phyloP scores from a whole-genome alignment of 2,797 vertebrate genomes.

The Zenarchopterus dispar region DNA sequence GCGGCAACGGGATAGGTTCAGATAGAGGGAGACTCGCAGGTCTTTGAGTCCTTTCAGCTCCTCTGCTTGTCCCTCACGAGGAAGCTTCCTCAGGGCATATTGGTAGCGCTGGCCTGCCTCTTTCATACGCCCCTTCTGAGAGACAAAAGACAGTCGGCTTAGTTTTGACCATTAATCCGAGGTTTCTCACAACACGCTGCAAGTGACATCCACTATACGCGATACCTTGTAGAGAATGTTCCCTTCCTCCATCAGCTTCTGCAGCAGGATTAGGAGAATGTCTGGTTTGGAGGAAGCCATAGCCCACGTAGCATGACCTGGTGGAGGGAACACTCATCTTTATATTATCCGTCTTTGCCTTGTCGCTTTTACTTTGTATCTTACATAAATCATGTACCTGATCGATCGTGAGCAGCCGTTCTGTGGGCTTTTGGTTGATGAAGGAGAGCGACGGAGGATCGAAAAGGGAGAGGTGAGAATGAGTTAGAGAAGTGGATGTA shows the following conservation, averaged over 20 bases:
- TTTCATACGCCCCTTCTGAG: slow-evolving; percentile 98
- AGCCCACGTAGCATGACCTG: slow-evolving; percentile 98
- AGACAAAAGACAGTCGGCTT: slow-evolving; percentile 4
- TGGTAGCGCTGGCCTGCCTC: slow-evolving; percentile 97
- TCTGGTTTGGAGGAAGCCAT: slow-evolving; percentile 99
- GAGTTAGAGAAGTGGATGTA: slow-evolving; percentile 37
- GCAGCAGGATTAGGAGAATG: slow-evolving; percentile 95
- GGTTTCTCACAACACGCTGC: neutral
- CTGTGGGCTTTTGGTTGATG: slow-evolving; percentile 81
- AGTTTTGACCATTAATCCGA: neutral
- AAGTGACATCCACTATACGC: neutral
- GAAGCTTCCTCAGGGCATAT: slow-evolving; percentile 95
- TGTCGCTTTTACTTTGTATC: slow-evolving; percentile 19
- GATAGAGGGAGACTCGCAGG: slow-evolving; percentile 92
- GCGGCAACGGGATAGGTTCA: slow-evolving; percentile 95
- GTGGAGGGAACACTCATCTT: slow-evolving; percentile 52
- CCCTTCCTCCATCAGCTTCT: slow-evolving; percentile 99
- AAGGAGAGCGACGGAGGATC: slow-evolving; percentile 44
- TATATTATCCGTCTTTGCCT: slow-evolving; percentile 17
- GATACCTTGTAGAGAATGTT: slow-evolving; percentile 94
- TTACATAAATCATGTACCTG: slow-evolving; percentile 79
- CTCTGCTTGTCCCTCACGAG: slow-evolving; percentile 92
- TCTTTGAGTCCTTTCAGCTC: slow-evolving; percentile 95
- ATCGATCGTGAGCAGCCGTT: slow-evolving; percentile 85
- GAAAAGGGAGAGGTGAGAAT: slow-evolving; percentile 41